These are phyloP conservation scores for Pelobates cultripes DNA, from an alignment of 2,797 vertebrate species.

Conservation along the genomic window DNA sequence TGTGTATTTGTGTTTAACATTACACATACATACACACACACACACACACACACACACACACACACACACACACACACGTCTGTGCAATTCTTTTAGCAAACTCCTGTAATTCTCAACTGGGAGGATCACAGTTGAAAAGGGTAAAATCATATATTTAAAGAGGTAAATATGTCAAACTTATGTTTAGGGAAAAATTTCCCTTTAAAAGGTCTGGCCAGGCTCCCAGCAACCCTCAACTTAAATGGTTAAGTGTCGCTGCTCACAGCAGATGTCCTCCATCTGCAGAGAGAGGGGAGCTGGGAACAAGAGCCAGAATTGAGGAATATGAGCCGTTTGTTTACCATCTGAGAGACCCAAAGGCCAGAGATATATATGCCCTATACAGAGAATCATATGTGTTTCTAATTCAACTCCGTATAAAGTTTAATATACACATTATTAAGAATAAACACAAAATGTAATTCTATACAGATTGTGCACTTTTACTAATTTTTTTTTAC, in stretches of 20 bases:
- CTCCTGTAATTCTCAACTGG: no score
- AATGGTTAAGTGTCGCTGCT: conserved; percentile 43
- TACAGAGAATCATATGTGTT: neutral
- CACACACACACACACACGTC: no score
- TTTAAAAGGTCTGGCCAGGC: conserved; percentile 29
- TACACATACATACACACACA: no score
- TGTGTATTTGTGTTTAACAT: no score
- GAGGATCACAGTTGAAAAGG: neutral
- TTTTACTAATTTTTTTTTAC: no score
- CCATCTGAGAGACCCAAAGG: neutral
- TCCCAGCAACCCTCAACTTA: conserved; percentile 27
- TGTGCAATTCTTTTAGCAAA: no score
- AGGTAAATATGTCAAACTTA: neutral
- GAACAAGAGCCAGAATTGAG: conserved; percentile 38
- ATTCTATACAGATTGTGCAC: no score
- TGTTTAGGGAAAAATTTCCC: conserved; percentile 10
- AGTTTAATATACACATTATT: no score
- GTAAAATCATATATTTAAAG: neutral
- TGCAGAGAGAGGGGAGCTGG: conserved; percentile 34
- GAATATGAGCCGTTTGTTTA: conserved; percentile 46
- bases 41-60: no score
- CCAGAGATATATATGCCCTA: conserved; percentile 7
- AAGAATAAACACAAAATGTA: no score
- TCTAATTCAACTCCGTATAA: no score
- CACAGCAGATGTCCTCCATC: conserved; percentile 51